Base-by-base conservation (phyloP, 2,888 invertebrate genomes). In the Halictus quadricinctus region DNA sequence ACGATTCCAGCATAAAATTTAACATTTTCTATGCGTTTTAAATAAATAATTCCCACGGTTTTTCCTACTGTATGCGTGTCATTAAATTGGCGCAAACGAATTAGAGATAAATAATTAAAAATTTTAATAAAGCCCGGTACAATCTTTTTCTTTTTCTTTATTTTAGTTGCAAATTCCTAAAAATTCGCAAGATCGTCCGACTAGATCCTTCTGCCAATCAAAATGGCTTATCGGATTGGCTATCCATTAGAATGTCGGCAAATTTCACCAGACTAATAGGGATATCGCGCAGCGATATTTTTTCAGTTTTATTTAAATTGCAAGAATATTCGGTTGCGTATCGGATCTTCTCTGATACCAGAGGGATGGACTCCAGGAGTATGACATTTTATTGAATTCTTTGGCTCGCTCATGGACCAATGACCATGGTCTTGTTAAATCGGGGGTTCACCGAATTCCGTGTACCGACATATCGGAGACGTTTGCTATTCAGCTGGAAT, bases 371-470 rank as follows among this genome's bases (percentile, higher is more conserved):
- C 54, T 25, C 6, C 41, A 13, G n/a, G 3, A 21, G 66, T n/a
- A 60, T 58, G 76, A 86, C 77, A 66, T 87, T 84, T 83, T 87
- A 83, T 88, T 80, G 83, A 88, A 87, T 87, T 81, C 83, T 80
- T 84, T 66, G 60, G 60, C 41, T 41, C 46, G 70, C 78, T 78
- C 84, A 83, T 75, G 85, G 76, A 66, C 50, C 76, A 21, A 25
- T 70, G 84, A 81, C 78, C 70, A 82, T 80, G 70, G 72, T 80
- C 72, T 76, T 60, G 85, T 76, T 78, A 79, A 88, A 87, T 82
- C 80, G 76, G 69, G 80, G 78, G 77, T 75, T 64, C 66, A 69
- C 73, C 74, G 74, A 80, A 84, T 88, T 80, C 73, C 80, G 21
- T 83, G 69, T 79, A 83, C 81, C 83, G 81, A 64, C 78, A 74